A percentile compares a stretch with the other conserved stretches of the same genome.
phyloP scores from a whole-genome alignment of 2,888 invertebrate genomes.

The Pseudococcus longispinus region DNA sequence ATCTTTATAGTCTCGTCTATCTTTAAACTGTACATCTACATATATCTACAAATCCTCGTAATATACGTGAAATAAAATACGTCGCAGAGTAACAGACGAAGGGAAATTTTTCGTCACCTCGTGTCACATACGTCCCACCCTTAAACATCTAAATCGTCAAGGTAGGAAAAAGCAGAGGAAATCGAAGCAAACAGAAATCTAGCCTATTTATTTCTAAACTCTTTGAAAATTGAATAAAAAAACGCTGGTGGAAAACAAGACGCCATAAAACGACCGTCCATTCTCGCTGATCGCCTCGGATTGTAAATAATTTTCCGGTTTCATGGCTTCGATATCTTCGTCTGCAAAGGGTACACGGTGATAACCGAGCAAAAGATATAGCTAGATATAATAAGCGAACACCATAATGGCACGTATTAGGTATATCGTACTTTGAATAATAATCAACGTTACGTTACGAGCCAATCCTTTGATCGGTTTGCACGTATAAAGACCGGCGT shows the following conservation, averaged over 20 bases:
- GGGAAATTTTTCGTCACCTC: background rate
- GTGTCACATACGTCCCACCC: background rate
- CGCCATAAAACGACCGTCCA: background rate
- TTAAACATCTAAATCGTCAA: background rate
- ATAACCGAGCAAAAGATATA: background rate
- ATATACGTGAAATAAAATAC: background rate
- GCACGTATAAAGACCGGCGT: conserved; percentile 72
- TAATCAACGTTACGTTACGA: conserved; percentile 69
- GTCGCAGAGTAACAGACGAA: background rate
- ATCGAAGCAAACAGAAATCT: background rate
- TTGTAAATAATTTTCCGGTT: conserved; percentile 53
- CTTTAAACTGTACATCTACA: background rate
- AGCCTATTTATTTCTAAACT: background rate
- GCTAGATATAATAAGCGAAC: background rate
- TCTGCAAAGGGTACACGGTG: conserved; percentile 12
- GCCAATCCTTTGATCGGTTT: conserved; percentile 69
- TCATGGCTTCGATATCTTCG: conserved; percentile 52
- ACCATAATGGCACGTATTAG: background rate
- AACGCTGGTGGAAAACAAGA: background rate
- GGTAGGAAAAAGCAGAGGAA: background rate
- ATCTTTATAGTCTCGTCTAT: background rate
- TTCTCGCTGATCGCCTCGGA: background rate
- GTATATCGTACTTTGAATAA: conserved; percentile 69
- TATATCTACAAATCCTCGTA: background rate
- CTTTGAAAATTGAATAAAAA: background rate